Evolutionary conservation across 2,797 vertebrate species (phyloP), one percentile per base, ranked within the genome.

Genomic region (Gila robusta): DNA sequence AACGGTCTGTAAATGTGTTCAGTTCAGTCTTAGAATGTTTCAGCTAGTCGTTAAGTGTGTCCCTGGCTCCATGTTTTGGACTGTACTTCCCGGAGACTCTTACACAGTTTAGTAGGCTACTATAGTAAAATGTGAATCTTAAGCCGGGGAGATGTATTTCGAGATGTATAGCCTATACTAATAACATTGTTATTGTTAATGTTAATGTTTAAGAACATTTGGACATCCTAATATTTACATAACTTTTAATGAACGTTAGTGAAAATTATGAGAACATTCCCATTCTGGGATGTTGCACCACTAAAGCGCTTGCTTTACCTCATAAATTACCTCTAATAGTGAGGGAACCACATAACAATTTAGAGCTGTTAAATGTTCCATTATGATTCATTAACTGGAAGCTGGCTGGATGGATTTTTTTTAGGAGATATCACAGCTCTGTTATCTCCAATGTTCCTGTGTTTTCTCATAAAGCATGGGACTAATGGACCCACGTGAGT

Each of bases 321-420:
- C 47, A 79, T 72, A 23, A 59, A 62, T 76, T 71, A 66, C 49
- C 44, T 71, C 59, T 28, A 70, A 23, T 16, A 81, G 26, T 49
- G 47, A 84, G 71, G n/a, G 35, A 73, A 80, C 69, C 59, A 81
- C 56, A 78, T 76, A 70, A 70, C 78, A 26, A 37, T 67, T 83
- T 52, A 26, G 35, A 76, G 26, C 32, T 69, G 49, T 80, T 56
- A 73, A 85, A 76, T 44, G 39, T 17, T 56, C 82, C 64, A 78
- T 87, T 81, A 84, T 84, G 54, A 87, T 77, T 81, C 71, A 87
- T 85, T 87, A 85, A 52, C 52, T 85, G 47, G 78, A 78, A 52
- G 73, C 66, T 77, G 32, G 21, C 32, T 73, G 56, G 70, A 73
- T 83, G 70, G 47, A 17, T 47, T 64, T n/a, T 87, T 77, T 87